phyloP scores from a whole-genome alignment of 2,797 vertebrate species.

The Epinephelus awoara region DNA sequence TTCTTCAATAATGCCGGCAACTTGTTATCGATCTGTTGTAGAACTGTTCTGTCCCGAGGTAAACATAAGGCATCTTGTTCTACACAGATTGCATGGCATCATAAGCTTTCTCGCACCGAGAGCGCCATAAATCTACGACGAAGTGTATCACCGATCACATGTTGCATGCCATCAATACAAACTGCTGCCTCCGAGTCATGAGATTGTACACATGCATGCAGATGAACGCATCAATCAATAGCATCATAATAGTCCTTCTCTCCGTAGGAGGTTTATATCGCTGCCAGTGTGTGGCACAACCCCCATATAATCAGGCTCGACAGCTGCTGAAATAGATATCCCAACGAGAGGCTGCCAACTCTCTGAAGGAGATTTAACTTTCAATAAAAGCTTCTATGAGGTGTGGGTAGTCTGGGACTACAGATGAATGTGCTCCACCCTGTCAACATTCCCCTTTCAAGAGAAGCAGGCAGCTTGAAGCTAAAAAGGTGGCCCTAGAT shows the following conservation, averaged over 20 bases:
- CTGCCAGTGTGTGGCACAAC: constrained; percentile 76
- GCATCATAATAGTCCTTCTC: constrained; percentile 74
- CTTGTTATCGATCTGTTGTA: constrained; percentile 46
- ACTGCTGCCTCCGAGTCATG: constrained; percentile 34
- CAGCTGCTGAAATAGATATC: constrained; percentile 83
- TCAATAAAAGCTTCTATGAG: constrained; percentile 79
- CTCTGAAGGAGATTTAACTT: constrained; percentile 81
- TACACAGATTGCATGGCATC: constrained; percentile 7
- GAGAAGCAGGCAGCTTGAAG: constrained; percentile 69
- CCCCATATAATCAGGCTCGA: constrained; percentile 78
- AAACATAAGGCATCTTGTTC: constrained; percentile 39
- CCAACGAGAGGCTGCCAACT: constrained; percentile 73
- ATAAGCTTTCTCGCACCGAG: neutral
- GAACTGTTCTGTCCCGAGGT: constrained; percentile 10
- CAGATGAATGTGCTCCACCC: constrained; percentile 78
- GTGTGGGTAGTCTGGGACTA: constrained; percentile 67
- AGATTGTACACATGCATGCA: constrained; percentile 66
- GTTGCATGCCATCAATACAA: constrained; percentile 57
- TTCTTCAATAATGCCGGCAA: constrained; percentile 42
- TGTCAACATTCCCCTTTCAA: constrained; percentile 77
- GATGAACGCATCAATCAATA: constrained; percentile 78
- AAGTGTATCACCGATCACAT: constrained; percentile 47
- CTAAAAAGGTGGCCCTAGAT: constrained; percentile 81
- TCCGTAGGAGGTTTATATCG: constrained; percentile 72
- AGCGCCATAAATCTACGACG: constrained; percentile 3